Conservation (phyloP, 1,140 invertebrate species). For the Drosophila arawakana region DNA sequence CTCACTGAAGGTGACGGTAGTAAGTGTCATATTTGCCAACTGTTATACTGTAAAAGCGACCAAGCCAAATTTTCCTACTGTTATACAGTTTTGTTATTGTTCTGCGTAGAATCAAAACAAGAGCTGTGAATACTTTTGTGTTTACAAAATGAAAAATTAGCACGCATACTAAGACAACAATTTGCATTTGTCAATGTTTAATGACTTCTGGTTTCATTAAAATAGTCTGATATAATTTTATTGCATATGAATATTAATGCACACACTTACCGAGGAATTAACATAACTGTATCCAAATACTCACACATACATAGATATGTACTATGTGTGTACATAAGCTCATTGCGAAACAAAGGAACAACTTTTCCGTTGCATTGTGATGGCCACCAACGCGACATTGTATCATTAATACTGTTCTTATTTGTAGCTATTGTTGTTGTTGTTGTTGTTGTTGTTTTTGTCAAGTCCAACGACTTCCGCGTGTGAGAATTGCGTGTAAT, state of each 20-base stretch:
- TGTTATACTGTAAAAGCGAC: neutral
- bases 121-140: too few species aligned
- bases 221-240: neutral
- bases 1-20: neutral
- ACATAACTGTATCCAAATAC: conserved; percentile 13
- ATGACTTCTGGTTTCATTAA: neutral
- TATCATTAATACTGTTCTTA: conserved; percentile 20
- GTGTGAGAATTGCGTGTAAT: conserved; percentile 56
- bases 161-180: neutral
- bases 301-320: conserved; percentile 18
- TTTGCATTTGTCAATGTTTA: neutral
- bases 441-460: conserved; percentile 33
- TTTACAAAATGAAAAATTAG: neutral
- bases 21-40: neutral
- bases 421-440: neutral
- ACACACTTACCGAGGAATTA: conserved; percentile 5
- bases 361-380: conserved; percentile 53
- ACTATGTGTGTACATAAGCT: neutral
- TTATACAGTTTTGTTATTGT: too few species aligned
- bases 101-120: too few species aligned
- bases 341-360: conserved; percentile 66
- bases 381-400: conserved; percentile 68
- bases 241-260: neutral
- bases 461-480: conserved; percentile 69
- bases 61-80: too few species aligned